Base-by-base conservation (phyloP, 2,888 invertebrate species). In the Ischnus inquisitorius region DNA sequence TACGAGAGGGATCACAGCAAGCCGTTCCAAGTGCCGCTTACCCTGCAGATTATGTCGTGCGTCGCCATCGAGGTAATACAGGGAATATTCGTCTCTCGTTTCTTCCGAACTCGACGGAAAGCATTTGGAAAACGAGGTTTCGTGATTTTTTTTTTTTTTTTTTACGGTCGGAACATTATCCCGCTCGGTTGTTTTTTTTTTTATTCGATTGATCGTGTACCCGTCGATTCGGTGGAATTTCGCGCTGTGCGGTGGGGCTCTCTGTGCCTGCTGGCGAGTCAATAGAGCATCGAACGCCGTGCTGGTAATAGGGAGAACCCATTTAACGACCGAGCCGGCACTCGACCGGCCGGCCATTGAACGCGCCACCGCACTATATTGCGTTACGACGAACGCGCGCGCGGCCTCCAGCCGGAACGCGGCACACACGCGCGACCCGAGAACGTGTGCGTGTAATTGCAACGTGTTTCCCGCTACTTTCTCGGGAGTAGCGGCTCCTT, bases 11-110 rank as follows among this genome's bases (percentile, higher is more conserved):
- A 95, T 90, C 91, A 93, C 77, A 94, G 94, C 87, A 94, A 94
- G 89, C 96, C 95, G 93, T 95, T 95, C 90, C 94, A 95, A 82
- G 95, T 96, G 88, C 95, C 96, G 88, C 94, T 97, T 88, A 95
- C 96, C 77, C 93, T 97, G 88, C 97, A 97, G 94, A 96, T 97
- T 90, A 96, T 97, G 95, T 96, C 97, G 74, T 96, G 96, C 92
- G 95, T 96, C 86, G 95, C 96, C 81, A 95, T 97, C 88, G 97
- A 97, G 96, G 97, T 97, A 95, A 94, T 85, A 81, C n/a, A 71
- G 65, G 51, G 75, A 34, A 46, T 51, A 39, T 60, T 54, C 54
- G 22, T 46, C 19, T 54, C 22, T 54, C 22, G 54, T 46, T n/a
- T n/a, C n/a, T n/a, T n/a, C n/a, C n/a, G 19, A 3, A 3, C 19